These are phyloP conservation scores for Halcyon malimbica DNA, from an alignment of 2,113 vertebrate species.

Conservation along the genomic window DNA sequence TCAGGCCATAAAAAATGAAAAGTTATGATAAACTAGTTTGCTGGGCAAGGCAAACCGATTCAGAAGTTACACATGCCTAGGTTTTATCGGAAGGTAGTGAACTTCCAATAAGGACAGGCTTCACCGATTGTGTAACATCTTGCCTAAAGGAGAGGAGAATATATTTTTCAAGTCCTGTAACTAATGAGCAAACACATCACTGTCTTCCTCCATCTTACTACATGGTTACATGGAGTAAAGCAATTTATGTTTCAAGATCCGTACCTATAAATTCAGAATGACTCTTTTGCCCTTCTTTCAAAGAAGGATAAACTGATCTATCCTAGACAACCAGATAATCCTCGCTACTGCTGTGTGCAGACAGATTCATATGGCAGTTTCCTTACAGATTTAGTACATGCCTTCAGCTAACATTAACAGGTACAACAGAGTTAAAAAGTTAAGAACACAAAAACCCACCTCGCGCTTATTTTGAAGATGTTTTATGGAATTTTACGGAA, in stretches of 20 bases:
- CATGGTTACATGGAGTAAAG: not conserved
- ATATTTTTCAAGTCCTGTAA: not conserved
- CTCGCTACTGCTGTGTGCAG: not conserved
- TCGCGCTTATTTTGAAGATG: not conserved
- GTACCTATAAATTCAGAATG: not conserved
- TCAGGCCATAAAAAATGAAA: not conserved
- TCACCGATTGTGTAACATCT: not conserved
- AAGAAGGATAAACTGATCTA: constrained; percentile 20
- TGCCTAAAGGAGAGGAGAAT: not conserved
- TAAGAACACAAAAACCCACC: not conserved
- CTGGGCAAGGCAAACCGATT: not conserved
- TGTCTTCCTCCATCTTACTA: not conserved
- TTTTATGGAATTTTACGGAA: not conserved
- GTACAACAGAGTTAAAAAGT: not conserved
- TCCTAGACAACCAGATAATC: not conserved
- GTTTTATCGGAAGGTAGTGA: not conserved
- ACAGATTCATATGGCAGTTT: not conserved
- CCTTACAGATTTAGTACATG: not conserved
- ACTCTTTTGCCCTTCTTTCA: constrained; percentile 14
- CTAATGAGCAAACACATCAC: not conserved
- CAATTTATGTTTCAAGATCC: not conserved
- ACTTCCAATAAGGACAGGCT: not conserved
- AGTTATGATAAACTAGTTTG: not conserved
- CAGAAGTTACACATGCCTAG: not conserved
- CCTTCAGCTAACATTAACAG: not conserved